Base-by-base conservation (phyloP, 2,888 invertebrate genomes). In the Oscheius myriophilus region DNA sequence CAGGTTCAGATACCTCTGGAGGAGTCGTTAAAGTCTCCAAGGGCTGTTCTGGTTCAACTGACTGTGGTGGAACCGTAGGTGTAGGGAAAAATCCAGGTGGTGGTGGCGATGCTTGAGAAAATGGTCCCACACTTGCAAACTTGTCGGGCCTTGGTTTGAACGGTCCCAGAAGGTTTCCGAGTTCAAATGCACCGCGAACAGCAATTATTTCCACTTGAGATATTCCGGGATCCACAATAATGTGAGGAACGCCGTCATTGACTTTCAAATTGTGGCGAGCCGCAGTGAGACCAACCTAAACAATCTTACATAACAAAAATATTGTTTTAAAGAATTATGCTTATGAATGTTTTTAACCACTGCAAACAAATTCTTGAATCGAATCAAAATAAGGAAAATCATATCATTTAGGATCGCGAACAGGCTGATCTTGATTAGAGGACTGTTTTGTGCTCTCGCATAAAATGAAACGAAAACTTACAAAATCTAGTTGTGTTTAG, bases 201-300 rank as follows among this genome's bases (percentile, higher is more conserved):
- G 69, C 63, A 12, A 55, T 65, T 11, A 72, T 70, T 52, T 73
- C 73, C 49, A 73, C 67, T 1, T 54, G 46, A 2, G 64, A 59
- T 21, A 54, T 41, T n/a, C 69, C 70, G n/a, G 73, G 59, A 46
- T 73, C 73, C 1, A 71, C 63, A 2, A 71, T 18, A 12, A 73
- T 49, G 16, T 70, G 70, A 21, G 71, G 70, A 1, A 71, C 68
- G 4, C 73, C 73, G 7, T 71, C 73, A 61, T 59, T 57, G 21
- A 73, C 61, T 16, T 62, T 46, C 2, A 73, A 53, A 45, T 71
- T 64, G 41, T 73, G 73, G 57, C 71, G 73, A n/a, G 43, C 67
- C n/a, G 73, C 69, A n/a, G 73, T 71, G n/a, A 73, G 41, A 9
- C 69, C 70, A 62, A 73, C 67, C 73, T 73, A 41, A 55, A 68